These are phyloP conservation scores for Tridacna gigas DNA, from an alignment of 2,888 invertebrate species.

Conservation along the genomic window DNA sequence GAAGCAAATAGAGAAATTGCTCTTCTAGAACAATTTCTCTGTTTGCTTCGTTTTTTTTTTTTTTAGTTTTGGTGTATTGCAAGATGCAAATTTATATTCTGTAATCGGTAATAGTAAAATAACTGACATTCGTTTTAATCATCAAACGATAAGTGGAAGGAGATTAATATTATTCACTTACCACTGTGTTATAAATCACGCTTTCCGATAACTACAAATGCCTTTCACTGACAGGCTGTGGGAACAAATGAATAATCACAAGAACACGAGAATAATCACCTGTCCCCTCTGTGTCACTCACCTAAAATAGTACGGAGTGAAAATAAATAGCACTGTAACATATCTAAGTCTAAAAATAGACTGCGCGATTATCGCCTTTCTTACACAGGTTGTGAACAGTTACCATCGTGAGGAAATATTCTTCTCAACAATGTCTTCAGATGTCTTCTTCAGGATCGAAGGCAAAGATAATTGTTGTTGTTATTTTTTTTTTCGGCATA, in stretches of 20 bases:
- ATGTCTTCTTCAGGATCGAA: too few species aligned
- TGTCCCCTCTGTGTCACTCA: conserved; percentile 10
- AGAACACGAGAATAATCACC: neutral
- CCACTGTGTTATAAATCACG: neutral
- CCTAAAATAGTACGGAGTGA: neutral
- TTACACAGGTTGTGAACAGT: too few species aligned
- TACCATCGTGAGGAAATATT: neutral
- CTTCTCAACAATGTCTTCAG: too few species aligned
- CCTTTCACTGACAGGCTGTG: neutral
- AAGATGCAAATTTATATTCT: neutral
- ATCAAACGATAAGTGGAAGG: too few species aligned
- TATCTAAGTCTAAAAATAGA: neutral
- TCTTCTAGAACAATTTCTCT: too few species aligned
- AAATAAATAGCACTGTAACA: neutral
- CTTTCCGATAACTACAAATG: neutral
- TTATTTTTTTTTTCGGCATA: too few species aligned
- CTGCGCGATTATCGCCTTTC: neutral
- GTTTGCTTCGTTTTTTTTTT: too few species aligned
- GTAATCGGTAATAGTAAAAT: too few species aligned
- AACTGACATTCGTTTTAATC: neutral
- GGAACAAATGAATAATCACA: conserved; percentile 4
- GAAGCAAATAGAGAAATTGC: too few species aligned
- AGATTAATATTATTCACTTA: too few species aligned
- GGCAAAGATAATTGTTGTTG: too few species aligned
- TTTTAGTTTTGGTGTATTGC: neutral